These are phyloP conservation scores for Machaerirhynchus nigripectus DNA, from an alignment of 2,113 vertebrate species.

Conservation along the genomic window DNA sequence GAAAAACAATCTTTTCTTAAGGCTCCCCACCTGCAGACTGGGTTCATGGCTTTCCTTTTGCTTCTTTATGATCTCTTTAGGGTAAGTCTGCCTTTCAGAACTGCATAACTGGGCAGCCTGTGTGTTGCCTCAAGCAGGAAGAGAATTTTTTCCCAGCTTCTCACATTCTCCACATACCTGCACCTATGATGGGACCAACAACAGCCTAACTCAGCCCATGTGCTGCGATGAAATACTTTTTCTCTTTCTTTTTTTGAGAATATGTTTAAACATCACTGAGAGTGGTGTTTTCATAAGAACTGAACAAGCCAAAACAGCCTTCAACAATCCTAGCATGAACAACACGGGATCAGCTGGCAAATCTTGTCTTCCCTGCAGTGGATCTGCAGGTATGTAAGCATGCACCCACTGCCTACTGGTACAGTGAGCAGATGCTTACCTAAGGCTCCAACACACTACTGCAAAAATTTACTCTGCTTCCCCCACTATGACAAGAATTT, in stretches of 20 bases:
- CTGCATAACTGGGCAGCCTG: neutral
- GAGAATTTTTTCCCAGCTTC: neutral
- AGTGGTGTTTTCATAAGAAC: neutral
- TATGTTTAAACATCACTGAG: neutral
- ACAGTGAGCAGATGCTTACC: neutral
- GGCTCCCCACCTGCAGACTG: neutral
- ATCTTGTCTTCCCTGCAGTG: neutral
- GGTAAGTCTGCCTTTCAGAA: neutral
- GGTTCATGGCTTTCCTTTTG: neutral
- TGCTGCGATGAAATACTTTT: neutral
- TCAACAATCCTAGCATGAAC: neutral
- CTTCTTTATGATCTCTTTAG: neutral
- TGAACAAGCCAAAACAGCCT: neutral
- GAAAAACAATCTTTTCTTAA: neutral
- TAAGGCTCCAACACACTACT: neutral
- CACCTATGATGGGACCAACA: neutral
- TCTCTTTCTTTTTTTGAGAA: neutral
- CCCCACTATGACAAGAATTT: neutral
- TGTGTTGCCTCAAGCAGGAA: neutral
- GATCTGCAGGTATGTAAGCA: neutral
- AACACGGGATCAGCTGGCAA: neutral
- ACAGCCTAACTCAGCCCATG: neutral
- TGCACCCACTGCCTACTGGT: neutral
- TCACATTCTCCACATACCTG: neutral
- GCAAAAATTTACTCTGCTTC: neutral